phyloP scores from a whole-genome alignment of 2,888 invertebrate species.

The Oligia latruncula region DNA sequence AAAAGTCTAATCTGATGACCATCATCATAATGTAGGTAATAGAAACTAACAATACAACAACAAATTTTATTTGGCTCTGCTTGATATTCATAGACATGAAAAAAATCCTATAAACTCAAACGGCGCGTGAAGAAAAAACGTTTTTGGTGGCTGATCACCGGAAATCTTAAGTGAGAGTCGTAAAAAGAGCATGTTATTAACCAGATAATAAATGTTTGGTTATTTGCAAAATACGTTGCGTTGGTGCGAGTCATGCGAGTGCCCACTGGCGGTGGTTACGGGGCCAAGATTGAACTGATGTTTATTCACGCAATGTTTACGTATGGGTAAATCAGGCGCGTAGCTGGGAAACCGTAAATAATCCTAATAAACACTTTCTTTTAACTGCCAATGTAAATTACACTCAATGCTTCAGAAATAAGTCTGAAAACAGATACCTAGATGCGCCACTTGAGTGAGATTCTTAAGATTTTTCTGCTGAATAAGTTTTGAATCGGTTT shows the following conservation, averaged over 20 bases:
- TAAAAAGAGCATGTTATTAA: slow-evolving; percentile 67
- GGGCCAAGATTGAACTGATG: slow-evolving; percentile 56
- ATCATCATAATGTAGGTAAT: background rate
- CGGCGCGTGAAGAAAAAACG: slow-evolving; percentile 59
- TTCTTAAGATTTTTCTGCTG: slow-evolving; percentile 22
- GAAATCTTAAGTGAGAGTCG: slow-evolving; percentile 66
- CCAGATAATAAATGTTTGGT: slow-evolving; percentile 66
- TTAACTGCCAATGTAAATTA: slow-evolving; percentile 57
- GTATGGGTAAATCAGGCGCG: slow-evolving; percentile 63
- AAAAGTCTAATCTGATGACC: background rate
- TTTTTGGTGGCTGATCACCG: slow-evolving; percentile 66
- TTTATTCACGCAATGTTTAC: slow-evolving; percentile 69
- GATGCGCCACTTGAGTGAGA: slow-evolving; percentile 18
- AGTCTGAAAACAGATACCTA: slow-evolving; percentile 20
- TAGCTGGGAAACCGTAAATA: slow-evolving; percentile 64
- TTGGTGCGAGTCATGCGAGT: slow-evolving; percentile 33
- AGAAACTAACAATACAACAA: slow-evolving; percentile 4
- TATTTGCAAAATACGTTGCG: slow-evolving; percentile 62
- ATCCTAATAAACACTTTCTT: slow-evolving; percentile 67
- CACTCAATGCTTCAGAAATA: slow-evolving; percentile 55
- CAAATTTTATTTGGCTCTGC: background rate
- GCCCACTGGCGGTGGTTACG: slow-evolving; percentile 48
- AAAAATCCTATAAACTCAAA: slow-evolving; percentile 42
- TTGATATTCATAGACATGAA: slow-evolving; percentile 14
- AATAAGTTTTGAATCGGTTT: slow-evolving; percentile 10